Evolutionary conservation across 1,140 invertebrate genomes (phyloP).

Genomic region (Heterodera schachtii): DNA sequence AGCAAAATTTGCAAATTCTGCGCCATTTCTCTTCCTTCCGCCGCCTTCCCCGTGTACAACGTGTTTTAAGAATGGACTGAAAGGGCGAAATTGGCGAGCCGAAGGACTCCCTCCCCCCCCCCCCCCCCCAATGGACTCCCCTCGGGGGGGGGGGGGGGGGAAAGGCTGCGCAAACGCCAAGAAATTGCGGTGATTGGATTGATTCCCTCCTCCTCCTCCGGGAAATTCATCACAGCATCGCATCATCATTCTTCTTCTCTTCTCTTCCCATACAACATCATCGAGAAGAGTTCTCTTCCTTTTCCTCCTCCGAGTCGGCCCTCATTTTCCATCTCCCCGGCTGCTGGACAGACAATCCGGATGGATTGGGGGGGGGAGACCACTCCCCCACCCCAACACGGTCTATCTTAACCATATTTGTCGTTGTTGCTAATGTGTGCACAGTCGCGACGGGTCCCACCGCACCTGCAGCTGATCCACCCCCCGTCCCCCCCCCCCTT

Average conservation of each 20-base stretch:
- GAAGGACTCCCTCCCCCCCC: too few species aligned
- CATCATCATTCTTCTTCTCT: background rate
- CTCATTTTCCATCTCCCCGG: background rate
- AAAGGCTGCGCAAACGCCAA: background rate
- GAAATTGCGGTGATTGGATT: background rate
- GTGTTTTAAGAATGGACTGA: constrained; percentile 1
- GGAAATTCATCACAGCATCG: background rate
- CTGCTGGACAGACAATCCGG: background rate
- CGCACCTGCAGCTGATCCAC: background rate
- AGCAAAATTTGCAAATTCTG: background rate
- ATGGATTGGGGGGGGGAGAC: background rate
- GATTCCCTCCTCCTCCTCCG: background rate
- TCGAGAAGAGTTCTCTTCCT: background rate
- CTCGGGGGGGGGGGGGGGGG: background rate
- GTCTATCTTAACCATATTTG: background rate
- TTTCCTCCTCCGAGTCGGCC: background rate
- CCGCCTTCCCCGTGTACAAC: background rate
- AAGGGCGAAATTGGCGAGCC: background rate
- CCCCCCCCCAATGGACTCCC: background rate
- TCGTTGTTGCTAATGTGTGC: background rate
- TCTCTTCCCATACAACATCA: background rate
- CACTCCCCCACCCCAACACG: background rate
- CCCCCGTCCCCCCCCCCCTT: background rate
- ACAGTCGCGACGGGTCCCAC: background rate
- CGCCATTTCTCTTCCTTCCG: background rate